Evolutionary conservation across 2,888 invertebrate genomes (phyloP).

Genomic region (Drosophila macrospina): DNA sequence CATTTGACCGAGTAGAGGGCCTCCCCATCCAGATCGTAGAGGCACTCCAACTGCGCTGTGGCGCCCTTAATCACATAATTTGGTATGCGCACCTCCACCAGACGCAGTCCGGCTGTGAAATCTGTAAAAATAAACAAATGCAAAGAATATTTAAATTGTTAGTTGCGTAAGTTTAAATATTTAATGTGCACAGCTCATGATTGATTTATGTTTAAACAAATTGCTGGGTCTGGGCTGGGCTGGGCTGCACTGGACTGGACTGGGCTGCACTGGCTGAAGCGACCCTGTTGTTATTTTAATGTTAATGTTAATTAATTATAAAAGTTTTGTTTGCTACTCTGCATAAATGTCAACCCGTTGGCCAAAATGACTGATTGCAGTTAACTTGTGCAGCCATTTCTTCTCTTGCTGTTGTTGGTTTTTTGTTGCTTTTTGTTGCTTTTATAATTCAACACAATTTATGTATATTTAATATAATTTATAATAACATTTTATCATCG

Average conservation of each 20-base stretch:
- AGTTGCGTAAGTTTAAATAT: slow-evolving; percentile 45
- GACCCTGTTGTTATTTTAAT: slow-evolving; percentile 53
- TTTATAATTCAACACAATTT: slow-evolving; percentile 53
- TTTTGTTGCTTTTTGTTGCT: background rate
- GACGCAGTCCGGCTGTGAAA: slow-evolving; percentile 88
- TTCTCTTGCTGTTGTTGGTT: too few species aligned
- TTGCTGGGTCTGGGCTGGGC: slow-evolving; percentile 43
- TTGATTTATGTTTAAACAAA: slow-evolving; percentile 71
- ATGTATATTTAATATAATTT: slow-evolving; percentile 72
- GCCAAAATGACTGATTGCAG: slow-evolving; percentile 62
- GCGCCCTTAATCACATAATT: slow-evolving; percentile 92
- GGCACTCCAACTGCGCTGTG: slow-evolving; percentile 91
- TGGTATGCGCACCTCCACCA: slow-evolving; percentile 92
- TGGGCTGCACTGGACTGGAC: too few species aligned
- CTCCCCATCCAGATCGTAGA: slow-evolving; percentile 93
- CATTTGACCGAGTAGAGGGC: slow-evolving; percentile 95
- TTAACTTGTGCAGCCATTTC: slow-evolving; percentile 11
- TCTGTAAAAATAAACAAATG: slow-evolving; percentile 74
- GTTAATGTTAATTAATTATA: slow-evolving; percentile 79
- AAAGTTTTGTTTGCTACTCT: slow-evolving; percentile 67
- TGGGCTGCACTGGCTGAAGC: slow-evolving; percentile 1
- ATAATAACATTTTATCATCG: slow-evolving; percentile 61
- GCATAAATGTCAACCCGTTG: slow-evolving; percentile 67
- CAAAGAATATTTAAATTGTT: slow-evolving; percentile 42
- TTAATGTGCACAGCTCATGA: slow-evolving; percentile 63